These are phyloP conservation scores for Drosophila paucipuncta DNA, from an alignment of 2,888 invertebrate species.

Conservation along the genomic window DNA sequence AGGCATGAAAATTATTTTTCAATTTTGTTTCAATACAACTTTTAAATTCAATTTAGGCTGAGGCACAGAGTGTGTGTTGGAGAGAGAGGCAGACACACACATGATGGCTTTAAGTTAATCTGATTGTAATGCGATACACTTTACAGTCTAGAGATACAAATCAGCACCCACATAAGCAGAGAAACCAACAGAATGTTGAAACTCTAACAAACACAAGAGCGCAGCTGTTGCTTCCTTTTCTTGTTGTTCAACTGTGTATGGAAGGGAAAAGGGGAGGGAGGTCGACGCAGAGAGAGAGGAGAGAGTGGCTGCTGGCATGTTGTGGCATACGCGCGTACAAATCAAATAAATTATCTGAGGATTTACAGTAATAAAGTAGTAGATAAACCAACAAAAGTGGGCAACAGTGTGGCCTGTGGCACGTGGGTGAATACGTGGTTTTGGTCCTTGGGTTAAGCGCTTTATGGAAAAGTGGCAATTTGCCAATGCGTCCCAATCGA, in stretches of 20 bases:
- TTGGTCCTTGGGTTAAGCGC: conserved; percentile 13
- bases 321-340: conserved; percentile 69
- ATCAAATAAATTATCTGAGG: conserved; percentile 78
- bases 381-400: conserved; percentile 73
- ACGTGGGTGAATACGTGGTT: conserved; percentile 47
- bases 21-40: conserved; percentile 69
- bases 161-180: conserved; percentile 68
- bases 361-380: conserved; percentile 78
- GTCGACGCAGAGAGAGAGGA: background rate
- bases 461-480: conserved; percentile 31
- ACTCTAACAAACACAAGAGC: conserved; percentile 38
- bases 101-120: conserved; percentile 74
- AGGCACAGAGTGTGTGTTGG: background rate
- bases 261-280: background rate
- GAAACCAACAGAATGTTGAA: conserved; percentile 43
- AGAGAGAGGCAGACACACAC: conserved; percentile 10
- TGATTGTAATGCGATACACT: conserved; percentile 79
- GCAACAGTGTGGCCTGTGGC: conserved; percentile 50
- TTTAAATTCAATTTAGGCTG: conserved; percentile 72
- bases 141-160: conserved; percentile 76
- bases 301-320: conserved; percentile 26
- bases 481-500: conserved; percentile 20
- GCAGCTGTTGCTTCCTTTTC: conserved; percentile 73
- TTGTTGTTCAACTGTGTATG: conserved; percentile 28
- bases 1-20: conserved; percentile 65